These are phyloP conservation scores for Odontomyia ornata DNA, from an alignment of 2,888 invertebrate genomes.

Conservation along the genomic window DNA sequence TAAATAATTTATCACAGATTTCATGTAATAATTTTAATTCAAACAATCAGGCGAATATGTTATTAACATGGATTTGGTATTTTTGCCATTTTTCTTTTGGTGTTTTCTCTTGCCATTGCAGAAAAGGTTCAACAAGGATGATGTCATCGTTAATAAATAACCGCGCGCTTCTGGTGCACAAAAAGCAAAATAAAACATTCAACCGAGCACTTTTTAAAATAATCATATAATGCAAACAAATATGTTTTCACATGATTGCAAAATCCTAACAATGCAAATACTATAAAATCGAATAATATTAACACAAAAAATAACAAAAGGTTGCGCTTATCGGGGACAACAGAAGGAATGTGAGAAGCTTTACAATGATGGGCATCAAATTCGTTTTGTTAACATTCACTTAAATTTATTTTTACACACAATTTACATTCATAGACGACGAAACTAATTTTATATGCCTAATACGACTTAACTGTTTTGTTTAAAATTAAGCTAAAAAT, in stretches of 20 bases:
- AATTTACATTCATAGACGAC: too few relatives aligned
- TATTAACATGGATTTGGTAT: slow-evolving; percentile 39
- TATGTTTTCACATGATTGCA: background rate
- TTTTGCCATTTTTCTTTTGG: slow-evolving; percentile 41
- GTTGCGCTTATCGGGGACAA: too few relatives aligned
- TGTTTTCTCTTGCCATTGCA: slow-evolving; percentile 62
- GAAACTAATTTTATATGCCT: background rate
- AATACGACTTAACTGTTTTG: background rate
- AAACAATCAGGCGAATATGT: too few relatives aligned
- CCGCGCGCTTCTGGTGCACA: background rate
- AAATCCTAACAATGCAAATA: too few relatives aligned
- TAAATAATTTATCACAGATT: background rate
- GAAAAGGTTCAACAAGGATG: slow-evolving; percentile 66
- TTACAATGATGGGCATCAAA: too few relatives aligned
- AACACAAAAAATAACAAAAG: too few relatives aligned
- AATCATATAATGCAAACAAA: background rate
- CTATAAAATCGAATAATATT: too few relatives aligned
- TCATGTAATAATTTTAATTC: too few relatives aligned
- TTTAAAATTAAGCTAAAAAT: too few relatives aligned
- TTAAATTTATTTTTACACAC: too few relatives aligned
- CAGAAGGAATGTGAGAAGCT: too few relatives aligned
- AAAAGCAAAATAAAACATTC: background rate
- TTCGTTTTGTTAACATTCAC: too few relatives aligned
- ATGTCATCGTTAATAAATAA: slow-evolving; percentile 56
- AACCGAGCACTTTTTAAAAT: background rate